A percentile compares a stretch with the other conserved stretches of the same genome.
Evolutionary conservation across 2,797 vertebrate species (phyloP).

Genomic region (Carduelis carduelis): DNA sequence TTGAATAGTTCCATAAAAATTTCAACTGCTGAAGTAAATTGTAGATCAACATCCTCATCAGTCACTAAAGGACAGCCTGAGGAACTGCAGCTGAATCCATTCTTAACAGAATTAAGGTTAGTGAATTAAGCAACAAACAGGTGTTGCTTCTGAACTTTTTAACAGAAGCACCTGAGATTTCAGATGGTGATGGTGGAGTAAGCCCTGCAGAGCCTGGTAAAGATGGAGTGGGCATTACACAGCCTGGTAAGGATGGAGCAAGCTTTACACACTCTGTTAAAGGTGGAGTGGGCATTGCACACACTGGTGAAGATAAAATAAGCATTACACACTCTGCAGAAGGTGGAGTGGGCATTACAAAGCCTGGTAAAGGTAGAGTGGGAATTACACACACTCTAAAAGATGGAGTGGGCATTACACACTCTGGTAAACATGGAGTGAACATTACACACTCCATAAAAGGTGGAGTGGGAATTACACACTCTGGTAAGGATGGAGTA

Average conservation of each 20-base stretch:
- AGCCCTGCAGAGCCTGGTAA: not conserved
- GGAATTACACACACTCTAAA: rapidly evolving
- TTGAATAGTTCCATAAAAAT: not conserved
- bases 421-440: rapidly evolving
- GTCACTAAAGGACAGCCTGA: not conserved
- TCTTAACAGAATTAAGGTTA: no score
- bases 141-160: not conserved
- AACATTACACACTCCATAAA: rapidly evolving
- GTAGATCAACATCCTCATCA: not conserved
- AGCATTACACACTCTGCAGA: rapidly evolving
- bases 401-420: no score
- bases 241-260: not conserved
- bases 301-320: rapidly evolving
- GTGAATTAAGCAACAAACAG: no score
- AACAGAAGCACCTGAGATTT: not conserved
- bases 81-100: not conserved
- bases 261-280: not conserved
- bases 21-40: not conserved
- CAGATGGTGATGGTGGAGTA: not conserved
- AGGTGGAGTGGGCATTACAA: rapidly evolving
- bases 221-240: not conserved
- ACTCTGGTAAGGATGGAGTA: no score
- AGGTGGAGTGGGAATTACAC: rapidly evolving
- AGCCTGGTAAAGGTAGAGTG: rapidly evolving
- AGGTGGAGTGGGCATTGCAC: not conserved